phyloP scores from a whole-genome alignment of 2,113 vertebrate species.

The Percina caprodes region DNA sequence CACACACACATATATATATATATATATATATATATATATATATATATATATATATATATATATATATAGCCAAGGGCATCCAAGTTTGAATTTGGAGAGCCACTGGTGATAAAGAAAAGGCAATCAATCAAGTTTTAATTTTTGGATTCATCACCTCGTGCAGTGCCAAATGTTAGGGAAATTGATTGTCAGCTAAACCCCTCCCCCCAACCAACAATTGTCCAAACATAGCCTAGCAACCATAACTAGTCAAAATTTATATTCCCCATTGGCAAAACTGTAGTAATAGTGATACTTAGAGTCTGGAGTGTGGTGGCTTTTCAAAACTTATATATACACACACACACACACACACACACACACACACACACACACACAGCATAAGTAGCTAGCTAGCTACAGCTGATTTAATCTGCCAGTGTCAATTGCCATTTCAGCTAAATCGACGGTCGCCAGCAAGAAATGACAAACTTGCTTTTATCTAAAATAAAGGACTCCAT shows the following conservation, averaged over 20 bases:
- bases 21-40: neutral
- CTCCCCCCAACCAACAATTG: neutral
- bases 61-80: neutral
- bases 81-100: constrained; percentile 7
- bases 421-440: neutral
- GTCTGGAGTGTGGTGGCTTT: neutral
- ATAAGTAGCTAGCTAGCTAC: neutral
- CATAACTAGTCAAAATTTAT: neutral
- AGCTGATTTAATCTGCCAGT: neutral
- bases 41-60: neutral
- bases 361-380: too few relatives aligned
- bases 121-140: constrained; percentile 33
- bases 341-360: too few relatives aligned
- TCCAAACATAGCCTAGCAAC: neutral
- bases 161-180: constrained; percentile 54
- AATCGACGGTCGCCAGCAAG: too few relatives aligned
- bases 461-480: neutral
- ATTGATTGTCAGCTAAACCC: constrained; percentile 9
- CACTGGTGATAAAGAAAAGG: constrained; percentile 7
- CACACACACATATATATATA: constrained; percentile 22
- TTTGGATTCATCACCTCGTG: constrained; percentile 14
- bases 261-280: neutral
- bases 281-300: neutral
- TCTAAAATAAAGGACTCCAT: neutral
- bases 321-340: too few relatives aligned